Evolutionary conservation across 2,888 invertebrate genomes (phyloP).

Genomic region (Campoplex capitator): DNA sequence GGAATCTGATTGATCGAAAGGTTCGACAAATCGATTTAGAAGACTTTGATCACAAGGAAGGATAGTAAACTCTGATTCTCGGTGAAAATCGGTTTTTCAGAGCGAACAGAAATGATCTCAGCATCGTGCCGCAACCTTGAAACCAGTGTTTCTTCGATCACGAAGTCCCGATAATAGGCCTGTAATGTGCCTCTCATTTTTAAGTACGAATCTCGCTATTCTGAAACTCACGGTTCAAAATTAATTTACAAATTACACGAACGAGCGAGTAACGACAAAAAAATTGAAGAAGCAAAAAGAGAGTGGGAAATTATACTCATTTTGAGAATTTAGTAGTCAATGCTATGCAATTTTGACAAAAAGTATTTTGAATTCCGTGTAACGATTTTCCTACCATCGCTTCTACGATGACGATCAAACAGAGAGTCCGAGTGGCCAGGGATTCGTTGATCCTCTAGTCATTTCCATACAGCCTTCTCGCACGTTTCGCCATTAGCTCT

Average conservation of each 20-base stretch:
- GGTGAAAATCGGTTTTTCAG: neutral
- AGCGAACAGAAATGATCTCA: constrained; percentile 28
- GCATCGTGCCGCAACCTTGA: constrained; percentile 20
- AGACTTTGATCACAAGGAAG: constrained; percentile 13
- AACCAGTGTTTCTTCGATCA: constrained; percentile 29
- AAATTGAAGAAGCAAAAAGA: neutral
- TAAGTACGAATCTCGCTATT: constrained; percentile 66
- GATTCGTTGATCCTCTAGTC: constrained; percentile 50
- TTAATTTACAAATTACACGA: constrained; percentile 75
- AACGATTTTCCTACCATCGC: constrained; percentile 62
- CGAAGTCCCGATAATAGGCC: constrained; percentile 30
- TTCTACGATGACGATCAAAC: constrained; percentile 45
- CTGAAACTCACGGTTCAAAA: constrained; percentile 72
- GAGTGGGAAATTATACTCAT: constrained; percentile 58
- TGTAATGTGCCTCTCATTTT: constrained; percentile 43
- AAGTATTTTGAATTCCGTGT: constrained; percentile 64
- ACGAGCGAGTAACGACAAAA: neutral
- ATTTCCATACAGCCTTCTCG: constrained; percentile 51
- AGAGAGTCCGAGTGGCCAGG: constrained; percentile 37
- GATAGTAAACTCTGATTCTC: constrained; percentile 21
- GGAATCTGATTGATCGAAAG: constrained; percentile 37
- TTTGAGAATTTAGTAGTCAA: constrained; percentile 67
- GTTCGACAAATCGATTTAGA: constrained; percentile 9
- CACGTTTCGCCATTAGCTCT: constrained; percentile 53
- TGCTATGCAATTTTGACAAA: constrained; percentile 77